Conservation (phyloP, 2,888 invertebrate species). For the Choristoneura rosaceana region DNA sequence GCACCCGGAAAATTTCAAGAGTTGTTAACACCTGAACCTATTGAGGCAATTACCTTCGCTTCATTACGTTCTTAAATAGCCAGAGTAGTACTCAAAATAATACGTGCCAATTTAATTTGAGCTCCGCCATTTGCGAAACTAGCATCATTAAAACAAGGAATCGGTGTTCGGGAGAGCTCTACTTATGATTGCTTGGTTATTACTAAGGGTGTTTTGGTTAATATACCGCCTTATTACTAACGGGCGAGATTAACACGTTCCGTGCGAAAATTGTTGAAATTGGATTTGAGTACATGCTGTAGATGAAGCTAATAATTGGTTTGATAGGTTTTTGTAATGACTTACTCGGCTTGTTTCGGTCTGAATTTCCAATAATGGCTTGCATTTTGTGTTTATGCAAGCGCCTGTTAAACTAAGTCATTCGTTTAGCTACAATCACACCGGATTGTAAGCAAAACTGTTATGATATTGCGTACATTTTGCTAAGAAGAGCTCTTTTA, state of each 20-base stretch:
- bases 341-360: not conserved
- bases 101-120: conserved; percentile 47
- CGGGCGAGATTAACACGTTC: conserved; percentile 53
- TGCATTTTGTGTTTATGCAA: not conserved
- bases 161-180: conserved; percentile 40
- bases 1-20: conserved; percentile 55
- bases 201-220: conserved; percentile 51
- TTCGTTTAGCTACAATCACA: no score
- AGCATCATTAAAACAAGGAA: conserved; percentile 35
- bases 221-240: conserved; percentile 52
- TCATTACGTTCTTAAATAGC: conserved; percentile 64
- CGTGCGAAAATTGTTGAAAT: conserved; percentile 47
- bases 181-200: conserved; percentile 46
- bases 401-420: no score
- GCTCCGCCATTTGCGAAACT: conserved; percentile 42
- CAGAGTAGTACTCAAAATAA: conserved; percentile 56
- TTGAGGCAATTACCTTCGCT: conserved; percentile 59
- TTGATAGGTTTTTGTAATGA: conserved; percentile 6
- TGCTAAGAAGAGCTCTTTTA: no score
- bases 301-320: conserved; percentile 48
- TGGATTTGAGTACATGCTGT: conserved; percentile 50
- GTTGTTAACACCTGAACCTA: conserved; percentile 70
- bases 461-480: not conserved
- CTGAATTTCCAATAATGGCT: not conserved
- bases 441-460: no score